A percentile compares a stretch with the other conserved stretches of the same genome.
Conservation (phyloP, 2,113 vertebrate species). For the Anser cygnoides region DNA sequence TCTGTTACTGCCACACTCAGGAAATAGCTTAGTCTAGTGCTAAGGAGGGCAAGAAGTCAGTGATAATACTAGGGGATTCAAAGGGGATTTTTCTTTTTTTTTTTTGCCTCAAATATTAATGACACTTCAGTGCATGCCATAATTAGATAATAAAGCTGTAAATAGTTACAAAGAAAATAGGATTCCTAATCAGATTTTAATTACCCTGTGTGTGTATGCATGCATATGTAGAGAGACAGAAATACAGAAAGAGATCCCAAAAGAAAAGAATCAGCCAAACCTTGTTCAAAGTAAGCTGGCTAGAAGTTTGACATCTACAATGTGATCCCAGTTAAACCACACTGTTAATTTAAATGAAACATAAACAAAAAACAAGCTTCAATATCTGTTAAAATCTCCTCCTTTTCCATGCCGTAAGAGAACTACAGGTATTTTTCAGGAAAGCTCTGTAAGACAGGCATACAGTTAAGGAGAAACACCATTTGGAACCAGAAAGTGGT, state of each 20-base stretch:
- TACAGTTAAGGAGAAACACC: neutral
- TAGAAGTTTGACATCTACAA: neutral
- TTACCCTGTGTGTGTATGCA: neutral
- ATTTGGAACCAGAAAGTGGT: neutral
- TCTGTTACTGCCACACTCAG: neutral
- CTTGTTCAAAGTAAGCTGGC: rapidly evolving
- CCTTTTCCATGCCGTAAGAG: neutral
- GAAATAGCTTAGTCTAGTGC: neutral
- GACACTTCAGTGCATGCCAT: neutral
- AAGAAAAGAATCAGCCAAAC: neutral
- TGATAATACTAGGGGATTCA: neutral
- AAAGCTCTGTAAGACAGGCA: neutral
- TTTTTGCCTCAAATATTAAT: neutral
- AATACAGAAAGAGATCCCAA: neutral
- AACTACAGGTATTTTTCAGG: neutral
- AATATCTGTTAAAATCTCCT: neutral
- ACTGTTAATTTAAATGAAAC: neutral
- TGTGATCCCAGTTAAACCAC: neutral
- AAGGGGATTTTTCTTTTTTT: constrained; percentile 37
- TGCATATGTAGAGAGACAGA: neutral
- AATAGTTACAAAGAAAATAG: neutral
- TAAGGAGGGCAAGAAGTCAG: neutral
- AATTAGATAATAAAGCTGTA: neutral
- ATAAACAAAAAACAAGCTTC: neutral
- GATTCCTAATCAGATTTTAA: no score